Conservation (phyloP, 1,140 invertebrate genomes). For the Oreohelix idahoensis region DNA sequence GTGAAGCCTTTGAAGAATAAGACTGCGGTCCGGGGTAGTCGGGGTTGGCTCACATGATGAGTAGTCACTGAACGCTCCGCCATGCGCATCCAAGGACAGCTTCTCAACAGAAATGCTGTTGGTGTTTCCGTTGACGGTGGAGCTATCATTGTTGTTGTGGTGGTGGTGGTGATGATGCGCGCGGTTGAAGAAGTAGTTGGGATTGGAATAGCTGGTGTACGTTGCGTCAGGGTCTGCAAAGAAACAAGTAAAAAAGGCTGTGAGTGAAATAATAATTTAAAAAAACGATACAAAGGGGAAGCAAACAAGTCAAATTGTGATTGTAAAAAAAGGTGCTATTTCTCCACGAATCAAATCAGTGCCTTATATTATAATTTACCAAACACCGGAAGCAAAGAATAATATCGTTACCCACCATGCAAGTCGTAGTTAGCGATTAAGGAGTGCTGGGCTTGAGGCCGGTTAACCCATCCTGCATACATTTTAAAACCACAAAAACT, state of each 20-base stretch:
- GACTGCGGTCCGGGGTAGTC: constrained; percentile 43
- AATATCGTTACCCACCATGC: no score
- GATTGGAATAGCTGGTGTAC: constrained; percentile 64
- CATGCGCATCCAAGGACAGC: constrained; percentile 20
- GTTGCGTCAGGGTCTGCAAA: constrained; percentile 58
- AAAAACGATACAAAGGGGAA: background rate
- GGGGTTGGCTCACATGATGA: constrained; percentile 42
- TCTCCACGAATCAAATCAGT: no score
- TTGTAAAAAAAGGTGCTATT: no score
- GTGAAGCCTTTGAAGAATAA: constrained; percentile 46
- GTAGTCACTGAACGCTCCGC: constrained; percentile 43
- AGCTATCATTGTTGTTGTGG: constrained; percentile 45
- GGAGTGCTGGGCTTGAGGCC: no score
- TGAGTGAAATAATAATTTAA: background rate
- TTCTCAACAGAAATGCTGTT: constrained; percentile 35
- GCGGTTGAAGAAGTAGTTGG: constrained; percentile 60
- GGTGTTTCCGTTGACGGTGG: constrained; percentile 42
- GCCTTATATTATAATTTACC: no score
- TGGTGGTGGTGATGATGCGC: constrained; percentile 42
- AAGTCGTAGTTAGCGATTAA: no score
- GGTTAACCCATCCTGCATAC: no score
- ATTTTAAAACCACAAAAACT: no score
- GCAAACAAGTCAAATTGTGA: no score
- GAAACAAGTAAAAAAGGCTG: constrained; percentile 2
- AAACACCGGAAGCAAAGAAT: no score